Evolutionary conservation across 2,888 invertebrate genomes (phyloP).

Genomic region (Cantharis rufa): DNA sequence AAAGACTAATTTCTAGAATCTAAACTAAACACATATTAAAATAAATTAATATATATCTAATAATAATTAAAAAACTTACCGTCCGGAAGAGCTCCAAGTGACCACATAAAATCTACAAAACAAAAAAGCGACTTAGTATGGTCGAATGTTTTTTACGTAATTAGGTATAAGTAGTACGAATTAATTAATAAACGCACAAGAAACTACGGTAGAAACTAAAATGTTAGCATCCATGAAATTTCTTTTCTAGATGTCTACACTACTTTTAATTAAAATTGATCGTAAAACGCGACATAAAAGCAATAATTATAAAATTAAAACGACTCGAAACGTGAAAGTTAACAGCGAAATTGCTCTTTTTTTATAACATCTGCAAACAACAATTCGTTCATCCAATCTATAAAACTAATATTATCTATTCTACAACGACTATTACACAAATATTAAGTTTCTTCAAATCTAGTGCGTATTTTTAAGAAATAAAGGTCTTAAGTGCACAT

Average conservation of each 20-base stretch:
- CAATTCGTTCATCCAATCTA: slow-evolving; percentile 36
- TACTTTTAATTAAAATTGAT: slow-evolving; percentile 36
- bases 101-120: slow-evolving; percentile 97
- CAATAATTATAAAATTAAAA: slow-evolving; percentile 12
- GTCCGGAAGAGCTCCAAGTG: slow-evolving; percentile 96
- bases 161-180: background rate
- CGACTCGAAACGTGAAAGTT: slow-evolving; percentile 14
- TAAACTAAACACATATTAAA: background rate
- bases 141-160: slow-evolving; percentile 1
- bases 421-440: slow-evolving; percentile 9
- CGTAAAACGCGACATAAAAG: slow-evolving; percentile 29
- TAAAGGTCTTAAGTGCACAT: slow-evolving; percentile 13
- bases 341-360: slow-evolving; percentile 6
- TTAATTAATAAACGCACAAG: background rate
- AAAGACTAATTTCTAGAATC: background rate
- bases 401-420: slow-evolving; percentile 11
- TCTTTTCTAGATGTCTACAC: slow-evolving; percentile 54
- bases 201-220: background rate
- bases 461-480: background rate
- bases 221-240: slow-evolving; percentile 56
- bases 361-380: slow-evolving; percentile 36
- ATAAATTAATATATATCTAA: background rate
- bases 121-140: slow-evolving; percentile 44
- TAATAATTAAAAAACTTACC: slow-evolving; percentile 66
- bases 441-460: background rate